A percentile compares a stretch with the other conserved stretches of the same genome.
These are phyloP conservation scores for Tubulanus polymorphus DNA, from an alignment of 2,888 invertebrate species.

Conservation along the genomic window DNA sequence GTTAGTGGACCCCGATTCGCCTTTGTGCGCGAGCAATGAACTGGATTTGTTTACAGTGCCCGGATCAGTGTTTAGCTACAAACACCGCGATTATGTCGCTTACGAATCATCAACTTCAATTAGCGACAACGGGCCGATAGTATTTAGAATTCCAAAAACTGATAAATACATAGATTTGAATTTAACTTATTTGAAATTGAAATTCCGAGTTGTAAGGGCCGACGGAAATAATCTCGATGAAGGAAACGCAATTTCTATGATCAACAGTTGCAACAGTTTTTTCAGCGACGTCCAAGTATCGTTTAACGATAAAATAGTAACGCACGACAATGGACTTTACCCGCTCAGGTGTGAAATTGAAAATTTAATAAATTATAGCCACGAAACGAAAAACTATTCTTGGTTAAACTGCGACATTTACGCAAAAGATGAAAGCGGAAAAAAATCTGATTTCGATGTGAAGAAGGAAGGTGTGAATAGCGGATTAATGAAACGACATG, in stretches of 20 bases:
- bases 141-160: too few species aligned
- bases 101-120: too few species aligned
- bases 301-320: not conserved
- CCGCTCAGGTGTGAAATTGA: not conserved
- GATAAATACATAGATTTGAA: slow-evolving; percentile 5
- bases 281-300: not conserved
- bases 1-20: too few species aligned
- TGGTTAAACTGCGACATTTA: not conserved
- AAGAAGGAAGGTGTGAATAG: not conserved
- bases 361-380: not conserved
- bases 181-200: not conserved
- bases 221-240: not conserved
- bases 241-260: slow-evolving; percentile 12
- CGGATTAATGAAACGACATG: not conserved
- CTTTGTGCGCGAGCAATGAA: too few species aligned
- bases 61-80: too few species aligned
- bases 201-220: not conserved
- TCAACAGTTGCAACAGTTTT: slow-evolving; percentile 10
- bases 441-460: not conserved
- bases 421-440: not conserved
- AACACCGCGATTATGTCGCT: too few species aligned
- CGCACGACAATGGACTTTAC: not conserved
- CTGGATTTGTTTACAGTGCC: too few species aligned
- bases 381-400: not conserved
- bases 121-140: too few species aligned